These are phyloP conservation scores for Gymnosoma rotundatum DNA, from an alignment of 2,888 invertebrate genomes.

Conservation along the genomic window DNA sequence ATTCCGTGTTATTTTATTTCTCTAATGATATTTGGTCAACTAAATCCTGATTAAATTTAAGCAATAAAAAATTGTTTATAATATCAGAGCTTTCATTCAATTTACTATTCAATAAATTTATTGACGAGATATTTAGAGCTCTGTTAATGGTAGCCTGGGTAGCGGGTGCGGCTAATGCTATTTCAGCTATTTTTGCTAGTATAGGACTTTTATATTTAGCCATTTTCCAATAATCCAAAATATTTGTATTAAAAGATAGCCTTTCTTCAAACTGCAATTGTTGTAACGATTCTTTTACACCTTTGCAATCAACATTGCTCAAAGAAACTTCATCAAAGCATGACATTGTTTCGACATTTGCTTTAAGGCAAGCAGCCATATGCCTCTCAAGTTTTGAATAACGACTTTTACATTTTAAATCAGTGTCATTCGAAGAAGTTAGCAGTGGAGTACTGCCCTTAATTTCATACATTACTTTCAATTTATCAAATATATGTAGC, in stretches of 20 bases:
- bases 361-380: background rate
- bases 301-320: background rate
- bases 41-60: constrained; percentile 47
- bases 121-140: constrained; percentile 20
- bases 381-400: constrained; percentile 34
- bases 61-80: constrained; percentile 44
- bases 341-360: background rate
- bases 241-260: constrained; percentile 16
- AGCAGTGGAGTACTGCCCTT: background rate
- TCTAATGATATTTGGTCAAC: constrained; percentile 29
- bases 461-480: constrained; percentile 11
- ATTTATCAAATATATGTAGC: constrained; percentile 46
- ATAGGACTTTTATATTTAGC: constrained; percentile 23
- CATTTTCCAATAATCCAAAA: constrained; percentile 51
- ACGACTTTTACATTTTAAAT: background rate
- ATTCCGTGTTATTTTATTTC: background rate
- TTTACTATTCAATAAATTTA: constrained; percentile 25
- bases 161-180: constrained; percentile 44
- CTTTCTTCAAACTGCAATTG: constrained; percentile 46
- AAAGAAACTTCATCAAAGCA: background rate
- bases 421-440: background rate
- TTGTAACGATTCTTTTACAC: constrained; percentile 22
- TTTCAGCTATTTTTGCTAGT: constrained; percentile 44
- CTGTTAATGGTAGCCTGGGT: constrained; percentile 41
- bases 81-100: constrained; percentile 1